Evolutionary conservation across 2,113 vertebrate genomes (phyloP).

Genomic region (Lepidothrix coronata): DNA sequence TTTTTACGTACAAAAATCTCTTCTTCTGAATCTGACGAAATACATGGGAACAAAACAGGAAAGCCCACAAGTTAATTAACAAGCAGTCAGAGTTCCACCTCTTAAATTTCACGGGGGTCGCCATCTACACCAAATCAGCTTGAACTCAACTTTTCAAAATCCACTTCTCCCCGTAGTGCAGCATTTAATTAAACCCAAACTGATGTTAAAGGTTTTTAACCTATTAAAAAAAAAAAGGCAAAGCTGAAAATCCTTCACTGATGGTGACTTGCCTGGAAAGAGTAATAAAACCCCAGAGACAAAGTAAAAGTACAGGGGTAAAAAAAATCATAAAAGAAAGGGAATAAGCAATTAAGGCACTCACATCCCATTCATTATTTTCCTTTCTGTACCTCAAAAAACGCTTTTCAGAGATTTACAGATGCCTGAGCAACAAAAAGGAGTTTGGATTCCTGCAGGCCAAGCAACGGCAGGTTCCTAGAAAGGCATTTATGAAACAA

Average conservation of each 20-base stretch:
- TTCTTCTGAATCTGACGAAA: constrained; percentile 86
- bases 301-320: not conserved
- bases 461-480: fast-evolving
- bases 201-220: not conserved
- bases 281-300: not conserved
- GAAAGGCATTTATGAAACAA: fast-evolving
- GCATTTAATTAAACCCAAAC: not conserved
- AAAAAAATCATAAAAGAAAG: not conserved
- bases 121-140: not conserved
- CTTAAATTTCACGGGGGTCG: not conserved
- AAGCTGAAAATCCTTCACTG: not conserved
- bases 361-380: not conserved
- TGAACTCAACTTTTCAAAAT: not conserved
- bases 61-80: not conserved
- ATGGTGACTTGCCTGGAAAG: not conserved
- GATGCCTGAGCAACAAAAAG: not conserved
- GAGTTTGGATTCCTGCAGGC: not conserved
- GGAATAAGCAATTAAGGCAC: not conserved
- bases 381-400: not conserved
- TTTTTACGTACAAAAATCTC: constrained; percentile 83
- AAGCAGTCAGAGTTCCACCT: not conserved
- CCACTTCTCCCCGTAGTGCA: not conserved
- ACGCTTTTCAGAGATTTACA: not conserved
- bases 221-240: not conserved
- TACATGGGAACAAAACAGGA: not conserved